phyloP scores from a whole-genome alignment of 2,113 vertebrate species.

The Caretta caretta region DNA sequence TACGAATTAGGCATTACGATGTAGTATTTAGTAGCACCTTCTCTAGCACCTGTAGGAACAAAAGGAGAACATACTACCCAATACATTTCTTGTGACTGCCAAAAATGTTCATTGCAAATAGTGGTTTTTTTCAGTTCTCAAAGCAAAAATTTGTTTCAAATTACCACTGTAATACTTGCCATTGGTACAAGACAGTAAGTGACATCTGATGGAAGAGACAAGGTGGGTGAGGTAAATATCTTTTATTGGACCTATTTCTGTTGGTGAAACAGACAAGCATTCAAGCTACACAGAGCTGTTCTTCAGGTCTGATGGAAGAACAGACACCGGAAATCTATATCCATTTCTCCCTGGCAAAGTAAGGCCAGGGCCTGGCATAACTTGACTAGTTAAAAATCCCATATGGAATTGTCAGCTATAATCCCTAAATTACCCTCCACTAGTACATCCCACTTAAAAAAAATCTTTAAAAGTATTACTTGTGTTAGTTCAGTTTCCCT shows the following conservation, averaged over 20 bases:
- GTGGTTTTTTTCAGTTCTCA: fast-evolving
- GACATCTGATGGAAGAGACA: background rate
- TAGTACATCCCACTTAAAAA: too few species aligned
- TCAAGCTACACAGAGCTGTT: background rate
- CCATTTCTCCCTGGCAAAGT: background rate
- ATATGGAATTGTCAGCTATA: background rate
- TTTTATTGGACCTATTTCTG: background rate
- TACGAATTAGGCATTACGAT: background rate
- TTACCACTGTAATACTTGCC: background rate
- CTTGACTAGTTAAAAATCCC: background rate
- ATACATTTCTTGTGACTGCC: background rate
- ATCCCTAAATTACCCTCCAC: background rate
- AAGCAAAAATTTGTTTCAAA: background rate
- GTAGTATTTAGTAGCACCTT: background rate
- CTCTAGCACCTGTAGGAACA: background rate
- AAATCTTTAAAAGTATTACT: conserved; percentile 64
- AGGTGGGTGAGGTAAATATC: background rate
- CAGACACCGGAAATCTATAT: background rate
- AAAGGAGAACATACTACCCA: background rate
- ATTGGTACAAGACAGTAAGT: background rate
- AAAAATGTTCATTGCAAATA: background rate
- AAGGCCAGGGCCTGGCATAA: background rate
- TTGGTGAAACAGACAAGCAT: background rate
- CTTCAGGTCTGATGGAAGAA: background rate
- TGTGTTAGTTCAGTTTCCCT: conserved; percentile 85